phyloP scores from a whole-genome alignment of 2,113 vertebrate genomes.

The Bothrops jararaca region DNA sequence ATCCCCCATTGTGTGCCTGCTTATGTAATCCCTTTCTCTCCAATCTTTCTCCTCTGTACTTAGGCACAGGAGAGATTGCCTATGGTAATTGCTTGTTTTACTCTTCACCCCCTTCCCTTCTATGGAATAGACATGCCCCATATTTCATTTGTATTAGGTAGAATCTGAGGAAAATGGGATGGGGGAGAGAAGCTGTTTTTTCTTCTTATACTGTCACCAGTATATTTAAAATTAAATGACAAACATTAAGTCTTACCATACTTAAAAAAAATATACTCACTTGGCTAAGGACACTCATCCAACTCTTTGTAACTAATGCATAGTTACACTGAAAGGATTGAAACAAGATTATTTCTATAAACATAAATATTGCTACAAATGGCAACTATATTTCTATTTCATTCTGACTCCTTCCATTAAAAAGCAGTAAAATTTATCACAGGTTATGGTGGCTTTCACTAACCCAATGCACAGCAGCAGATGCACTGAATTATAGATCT shows the following conservation, averaged over 20 bases:
- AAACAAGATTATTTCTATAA: background rate
- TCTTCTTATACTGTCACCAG: background rate
- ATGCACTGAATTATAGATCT: background rate
- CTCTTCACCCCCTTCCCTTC: background rate
- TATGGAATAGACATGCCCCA: background rate
- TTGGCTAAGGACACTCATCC: background rate
- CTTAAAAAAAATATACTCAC: background rate
- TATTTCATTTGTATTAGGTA: slow-evolving; percentile 18
- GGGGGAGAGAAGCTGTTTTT: background rate
- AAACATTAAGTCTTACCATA: background rate
- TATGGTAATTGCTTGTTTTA: background rate
- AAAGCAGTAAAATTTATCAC: background rate
- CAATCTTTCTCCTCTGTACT: background rate
- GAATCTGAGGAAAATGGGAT: slow-evolving; percentile 3
- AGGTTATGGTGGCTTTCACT: background rate
- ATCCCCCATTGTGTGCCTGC: background rate
- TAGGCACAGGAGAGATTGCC: background rate
- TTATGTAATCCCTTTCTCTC: background rate
- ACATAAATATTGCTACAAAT: background rate
- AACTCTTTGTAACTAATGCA: background rate
- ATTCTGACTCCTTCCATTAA: background rate
- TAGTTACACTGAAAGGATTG: background rate
- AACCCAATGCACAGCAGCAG: background rate
- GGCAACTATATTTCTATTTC: background rate
- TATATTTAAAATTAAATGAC: background rate